A percentile compares a stretch with the other conserved stretches of the same genome.
Conservation (phyloP, 1,140 invertebrate genomes). For the Vollenhovia emeryi region DNA sequence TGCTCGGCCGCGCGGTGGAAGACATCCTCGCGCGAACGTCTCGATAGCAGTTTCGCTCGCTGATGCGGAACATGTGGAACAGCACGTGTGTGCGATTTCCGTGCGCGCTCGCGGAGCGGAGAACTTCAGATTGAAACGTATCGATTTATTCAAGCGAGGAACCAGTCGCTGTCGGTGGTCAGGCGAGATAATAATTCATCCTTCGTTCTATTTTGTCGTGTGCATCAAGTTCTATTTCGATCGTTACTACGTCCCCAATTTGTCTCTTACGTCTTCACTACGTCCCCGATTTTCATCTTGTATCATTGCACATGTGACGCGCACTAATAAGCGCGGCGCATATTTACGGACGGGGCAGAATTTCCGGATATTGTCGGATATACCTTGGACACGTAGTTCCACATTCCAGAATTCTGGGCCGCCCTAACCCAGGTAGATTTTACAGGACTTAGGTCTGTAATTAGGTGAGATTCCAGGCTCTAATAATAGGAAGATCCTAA, state of each 20-base stretch:
- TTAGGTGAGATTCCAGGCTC: not conserved
- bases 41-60: conserved; percentile 36
- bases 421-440: not conserved
- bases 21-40: conserved; percentile 1
- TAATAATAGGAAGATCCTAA: conserved; percentile 28
- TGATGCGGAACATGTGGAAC: conserved; percentile 51
- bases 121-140: conserved; percentile 36
- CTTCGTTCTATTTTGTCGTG: not conserved
- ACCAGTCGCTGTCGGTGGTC: not conserved
- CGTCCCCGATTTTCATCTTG: not conserved
- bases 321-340: not conserved
- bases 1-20: not conserved
- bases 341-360: not conserved
- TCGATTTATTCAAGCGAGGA: conserved; percentile 34
- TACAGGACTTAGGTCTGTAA: not conserved
- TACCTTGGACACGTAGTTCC: not conserved
- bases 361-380: not conserved
- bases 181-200: not conserved
- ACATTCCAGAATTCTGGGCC: not conserved
- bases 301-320: not conserved
- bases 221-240: not conserved
- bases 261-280: too few relatives aligned
- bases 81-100: conserved; percentile 20
- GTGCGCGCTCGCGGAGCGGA: not conserved
- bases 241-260: not conserved